Evolutionary conservation across 2,797 vertebrate species (phyloP), one percentile per base, ranked within the genome.

Genomic region (Cygnus olor): DNA sequence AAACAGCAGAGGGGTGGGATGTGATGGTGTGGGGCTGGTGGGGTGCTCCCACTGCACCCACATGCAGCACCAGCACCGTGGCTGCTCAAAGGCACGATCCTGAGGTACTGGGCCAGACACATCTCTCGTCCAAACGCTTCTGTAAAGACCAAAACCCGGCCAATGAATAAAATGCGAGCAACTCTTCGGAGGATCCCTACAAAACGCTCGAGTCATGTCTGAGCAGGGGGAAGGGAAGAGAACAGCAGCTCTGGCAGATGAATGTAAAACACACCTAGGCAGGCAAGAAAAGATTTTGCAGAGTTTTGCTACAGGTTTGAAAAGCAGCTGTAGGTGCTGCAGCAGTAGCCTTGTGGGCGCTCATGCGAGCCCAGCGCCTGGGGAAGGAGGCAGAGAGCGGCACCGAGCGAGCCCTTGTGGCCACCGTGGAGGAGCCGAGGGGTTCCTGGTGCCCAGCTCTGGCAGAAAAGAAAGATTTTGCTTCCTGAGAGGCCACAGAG

Each of bases 1-100:
- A 88, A 76, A 70, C 1, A 1, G 18, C 51, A 47, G 57, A 32
- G 44, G 40, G 22, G 8, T 0, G 45, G 25, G 47, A 7, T 12
- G 47, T 12, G 4, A 22, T 49, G 47, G 42, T 34, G 61, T 57
- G 57, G 32, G 10, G 45, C 2, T 21, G 47, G 2, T 0, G 0
- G 45, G 22, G 60, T 20, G 44, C 14, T 79, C 86, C 71, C 76
- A 47, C 5, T 10, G 72, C 8, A 2, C 47, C 53, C n/a, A 10
- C 24, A 0, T 1, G 6, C 30, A 32, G 54, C 16, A 14, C 63
- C 32, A 38, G 65, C 53, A 34, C 66, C 3, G 1, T 28, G 44
- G 5, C 5, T 17, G 20, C 5, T 30, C 36, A 9, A n/a, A 30
- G 20, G 28, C 19, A 24, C 0, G 1, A 25, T 2, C 4, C 14